phyloP scores from a whole-genome alignment of 2,797 vertebrate species.

The Mormyrus hasselquistii region DNA sequence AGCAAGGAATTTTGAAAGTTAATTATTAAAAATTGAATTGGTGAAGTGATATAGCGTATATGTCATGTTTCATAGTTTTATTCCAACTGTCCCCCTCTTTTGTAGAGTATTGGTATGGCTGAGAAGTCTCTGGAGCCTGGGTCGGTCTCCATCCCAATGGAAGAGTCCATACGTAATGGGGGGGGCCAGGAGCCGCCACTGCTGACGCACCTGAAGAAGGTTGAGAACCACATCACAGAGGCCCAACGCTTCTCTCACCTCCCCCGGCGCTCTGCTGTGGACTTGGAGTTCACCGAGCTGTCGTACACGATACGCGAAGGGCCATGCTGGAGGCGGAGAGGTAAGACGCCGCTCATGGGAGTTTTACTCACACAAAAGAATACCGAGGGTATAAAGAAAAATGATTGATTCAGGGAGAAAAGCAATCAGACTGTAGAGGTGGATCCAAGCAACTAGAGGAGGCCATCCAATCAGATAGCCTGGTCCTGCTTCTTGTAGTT shows the following conservation, averaged over 20 bases:
- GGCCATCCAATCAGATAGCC: not conserved
- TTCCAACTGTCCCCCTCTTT: constrained; percentile 26
- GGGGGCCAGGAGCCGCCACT: constrained; percentile 71
- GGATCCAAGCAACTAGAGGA: not conserved
- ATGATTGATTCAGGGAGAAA: not conserved
- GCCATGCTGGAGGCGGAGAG: constrained; percentile 89
- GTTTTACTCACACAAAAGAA: not conserved
- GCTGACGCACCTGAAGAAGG: constrained; percentile 93
- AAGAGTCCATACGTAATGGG: constrained; percentile 72
- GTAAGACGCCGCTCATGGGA: constrained; percentile 51
- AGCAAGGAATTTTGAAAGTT: not conserved
- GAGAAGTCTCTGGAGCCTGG: constrained; percentile 74
- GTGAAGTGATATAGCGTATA: not conserved
- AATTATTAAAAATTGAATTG: not conserved
- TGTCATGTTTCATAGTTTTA: not conserved
- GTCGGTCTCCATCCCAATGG: constrained; percentile 78
- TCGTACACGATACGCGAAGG: constrained; percentile 94
- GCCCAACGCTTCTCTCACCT: constrained; percentile 95
- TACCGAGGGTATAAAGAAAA: not conserved
- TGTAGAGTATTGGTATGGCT: constrained; percentile 74
- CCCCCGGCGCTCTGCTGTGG: constrained; percentile 86
- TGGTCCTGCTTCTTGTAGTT: not conserved
- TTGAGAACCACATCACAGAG: constrained; percentile 97
- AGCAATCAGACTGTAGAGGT: not conserved
- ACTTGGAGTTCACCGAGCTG: constrained; percentile 89